Conservation (phyloP, 1,140 invertebrate genomes). For the Trichoplusia ni region DNA sequence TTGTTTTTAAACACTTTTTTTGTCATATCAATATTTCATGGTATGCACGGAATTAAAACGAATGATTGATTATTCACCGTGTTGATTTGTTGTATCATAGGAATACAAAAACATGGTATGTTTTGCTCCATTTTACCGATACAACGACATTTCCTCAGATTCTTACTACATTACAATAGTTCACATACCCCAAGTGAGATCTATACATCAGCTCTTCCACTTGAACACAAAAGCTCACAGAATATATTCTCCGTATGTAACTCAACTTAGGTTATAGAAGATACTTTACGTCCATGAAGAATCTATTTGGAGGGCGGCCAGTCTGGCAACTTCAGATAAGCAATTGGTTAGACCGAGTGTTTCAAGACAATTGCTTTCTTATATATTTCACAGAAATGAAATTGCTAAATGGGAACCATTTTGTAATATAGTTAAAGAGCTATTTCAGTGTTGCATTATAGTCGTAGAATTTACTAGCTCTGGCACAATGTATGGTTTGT, state of each 20-base stretch:
- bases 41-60: no score
- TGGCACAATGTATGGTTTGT: no score
- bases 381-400: constrained; percentile 47
- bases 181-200: no score
- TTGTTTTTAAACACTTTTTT: no score
- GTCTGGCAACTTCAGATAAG: constrained; percentile 47
- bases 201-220: no score
- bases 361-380: constrained; percentile 48
- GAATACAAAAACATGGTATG: no score
- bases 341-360: constrained; percentile 46
- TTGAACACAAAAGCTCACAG: background rate
- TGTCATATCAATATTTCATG: no score
- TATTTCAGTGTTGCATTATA: constrained; percentile 5
- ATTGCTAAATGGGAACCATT: constrained; percentile 21
- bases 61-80: no score
- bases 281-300: constrained; percentile 31
- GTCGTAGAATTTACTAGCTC: background rate
- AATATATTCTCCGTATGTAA: background rate
- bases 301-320: constrained; percentile 53
- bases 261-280: constrained; percentile 25
- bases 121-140: no score
- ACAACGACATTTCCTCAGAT: no score
- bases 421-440: constrained; percentile 14
- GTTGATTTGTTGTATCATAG: no score
- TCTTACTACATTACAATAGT: no score